phyloP scores from a whole-genome alignment of 2,797 vertebrate species.

The Heliangelus exortis region DNA sequence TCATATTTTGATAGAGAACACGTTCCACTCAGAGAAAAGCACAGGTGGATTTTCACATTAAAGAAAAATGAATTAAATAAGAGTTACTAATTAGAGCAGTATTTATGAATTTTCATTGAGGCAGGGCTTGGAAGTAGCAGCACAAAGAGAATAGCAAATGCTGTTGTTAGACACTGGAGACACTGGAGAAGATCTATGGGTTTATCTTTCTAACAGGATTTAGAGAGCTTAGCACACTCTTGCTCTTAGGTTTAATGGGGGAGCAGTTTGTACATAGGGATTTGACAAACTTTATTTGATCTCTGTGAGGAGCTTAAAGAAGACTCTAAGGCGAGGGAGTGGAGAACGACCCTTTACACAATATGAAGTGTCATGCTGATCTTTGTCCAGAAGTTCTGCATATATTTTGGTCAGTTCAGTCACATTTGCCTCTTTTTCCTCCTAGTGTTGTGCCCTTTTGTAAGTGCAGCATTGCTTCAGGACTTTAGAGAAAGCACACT shows the following conservation, averaged over 20 bases:
- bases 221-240: conserved; percentile 32
- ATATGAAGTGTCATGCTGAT: background rate
- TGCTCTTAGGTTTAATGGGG: conserved; percentile 7
- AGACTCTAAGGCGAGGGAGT: background rate
- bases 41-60: background rate
- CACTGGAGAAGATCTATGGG: background rate
- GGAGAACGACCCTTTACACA: background rate
- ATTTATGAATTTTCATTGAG: background rate
- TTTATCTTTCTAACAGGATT: conserved; percentile 57
- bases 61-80: background rate
- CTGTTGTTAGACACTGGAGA: background rate
- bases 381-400: background rate
- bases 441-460: background rate
- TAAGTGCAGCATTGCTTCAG: background rate
- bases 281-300: conserved; percentile 58
- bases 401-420: background rate
- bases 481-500: background rate
- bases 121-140: background rate
- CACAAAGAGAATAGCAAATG: conserved; percentile 32
- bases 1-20: background rate
- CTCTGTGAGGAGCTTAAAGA: conserved; percentile 26
- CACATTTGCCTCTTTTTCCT: background rate
- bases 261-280: background rate
- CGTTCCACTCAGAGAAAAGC: background rate
- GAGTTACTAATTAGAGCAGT: background rate